These are phyloP conservation scores for Crocodylus rhombifer DNA, from an alignment of 2,797 vertebrate genomes.

Conservation along the genomic window DNA sequence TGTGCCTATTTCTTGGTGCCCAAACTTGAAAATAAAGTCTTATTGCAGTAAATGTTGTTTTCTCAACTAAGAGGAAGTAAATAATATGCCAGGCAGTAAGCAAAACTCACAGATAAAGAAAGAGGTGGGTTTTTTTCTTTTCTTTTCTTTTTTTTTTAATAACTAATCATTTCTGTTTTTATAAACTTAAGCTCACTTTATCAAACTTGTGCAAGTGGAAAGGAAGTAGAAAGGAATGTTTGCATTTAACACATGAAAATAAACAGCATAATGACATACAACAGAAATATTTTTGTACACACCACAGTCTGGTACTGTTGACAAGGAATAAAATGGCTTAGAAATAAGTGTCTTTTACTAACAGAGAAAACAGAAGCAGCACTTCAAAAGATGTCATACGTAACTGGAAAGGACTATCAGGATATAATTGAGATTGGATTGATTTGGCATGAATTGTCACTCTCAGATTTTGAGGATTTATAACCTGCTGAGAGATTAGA, in stretches of 20 bases:
- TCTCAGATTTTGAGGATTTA: background rate
- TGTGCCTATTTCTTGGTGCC: background rate
- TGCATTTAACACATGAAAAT: background rate
- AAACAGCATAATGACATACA: background rate
- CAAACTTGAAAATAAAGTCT: background rate
- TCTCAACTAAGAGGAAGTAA: background rate
- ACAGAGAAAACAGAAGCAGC: background rate
- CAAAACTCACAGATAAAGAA: background rate
- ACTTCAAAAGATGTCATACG: background rate
- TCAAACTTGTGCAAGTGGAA: background rate
- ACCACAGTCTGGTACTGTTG: background rate
- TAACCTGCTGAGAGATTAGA: background rate
- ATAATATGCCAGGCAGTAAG: accelerated
- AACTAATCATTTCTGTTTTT: background rate
- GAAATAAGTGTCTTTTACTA: background rate
- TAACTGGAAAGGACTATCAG: background rate
- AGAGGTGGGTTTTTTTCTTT: accelerated
- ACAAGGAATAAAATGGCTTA: background rate
- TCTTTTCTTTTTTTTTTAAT: background rate
- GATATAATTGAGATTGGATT: background rate
- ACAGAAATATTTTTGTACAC: background rate
- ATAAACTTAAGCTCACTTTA: background rate
- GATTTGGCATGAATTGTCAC: background rate
- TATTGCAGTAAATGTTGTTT: background rate
- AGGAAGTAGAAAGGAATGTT: background rate